These are phyloP conservation scores for Chrysemys picta DNA, from an alignment of 2,113 vertebrate species.

Conservation along the genomic window DNA sequence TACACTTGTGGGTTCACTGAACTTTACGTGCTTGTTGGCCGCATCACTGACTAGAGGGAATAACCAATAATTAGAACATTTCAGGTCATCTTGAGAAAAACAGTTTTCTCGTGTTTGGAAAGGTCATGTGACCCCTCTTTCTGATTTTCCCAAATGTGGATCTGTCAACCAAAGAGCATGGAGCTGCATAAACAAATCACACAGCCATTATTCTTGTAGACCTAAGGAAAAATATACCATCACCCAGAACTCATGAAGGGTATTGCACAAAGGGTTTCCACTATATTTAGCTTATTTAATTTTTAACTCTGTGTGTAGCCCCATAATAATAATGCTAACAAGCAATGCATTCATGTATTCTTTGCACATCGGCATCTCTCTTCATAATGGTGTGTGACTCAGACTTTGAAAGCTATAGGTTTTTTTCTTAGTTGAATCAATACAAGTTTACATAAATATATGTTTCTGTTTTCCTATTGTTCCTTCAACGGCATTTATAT, in stretches of 20 bases:
- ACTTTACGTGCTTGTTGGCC: slow-evolving; percentile 87
- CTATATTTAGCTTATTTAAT: slow-evolving; percentile 20
- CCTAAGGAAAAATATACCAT: neutral
- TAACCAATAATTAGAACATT: slow-evolving; percentile 94
- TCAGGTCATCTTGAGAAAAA: slow-evolving; percentile 89
- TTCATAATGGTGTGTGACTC: slow-evolving; percentile 72
- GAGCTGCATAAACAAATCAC: slow-evolving; percentile 51
- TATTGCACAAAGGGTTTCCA: neutral
- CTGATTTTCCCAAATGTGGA: slow-evolving; percentile 69
- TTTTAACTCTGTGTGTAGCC: slow-evolving; percentile 11
- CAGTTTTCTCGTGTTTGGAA: slow-evolving; percentile 77
- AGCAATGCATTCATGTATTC: slow-evolving; percentile 13
- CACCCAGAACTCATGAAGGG: slow-evolving; percentile 8
- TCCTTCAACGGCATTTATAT: slow-evolving; percentile 60
- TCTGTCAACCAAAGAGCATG: slow-evolving; percentile 44
- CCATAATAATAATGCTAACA: neutral
- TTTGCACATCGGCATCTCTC: slow-evolving; percentile 33
- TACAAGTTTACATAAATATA: slow-evolving; percentile 80
- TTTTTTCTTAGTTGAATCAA: slow-evolving; percentile 76
- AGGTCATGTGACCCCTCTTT: slow-evolving; percentile 75
- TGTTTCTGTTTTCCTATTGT: slow-evolving; percentile 74
- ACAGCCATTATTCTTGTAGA: neutral
- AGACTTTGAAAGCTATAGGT: slow-evolving; percentile 53
- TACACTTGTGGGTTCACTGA: slow-evolving; percentile 91
- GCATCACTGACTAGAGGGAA: slow-evolving; percentile 84